phyloP scores from a whole-genome alignment of 2,797 vertebrate species.

The Pteropus rufus region DNA sequence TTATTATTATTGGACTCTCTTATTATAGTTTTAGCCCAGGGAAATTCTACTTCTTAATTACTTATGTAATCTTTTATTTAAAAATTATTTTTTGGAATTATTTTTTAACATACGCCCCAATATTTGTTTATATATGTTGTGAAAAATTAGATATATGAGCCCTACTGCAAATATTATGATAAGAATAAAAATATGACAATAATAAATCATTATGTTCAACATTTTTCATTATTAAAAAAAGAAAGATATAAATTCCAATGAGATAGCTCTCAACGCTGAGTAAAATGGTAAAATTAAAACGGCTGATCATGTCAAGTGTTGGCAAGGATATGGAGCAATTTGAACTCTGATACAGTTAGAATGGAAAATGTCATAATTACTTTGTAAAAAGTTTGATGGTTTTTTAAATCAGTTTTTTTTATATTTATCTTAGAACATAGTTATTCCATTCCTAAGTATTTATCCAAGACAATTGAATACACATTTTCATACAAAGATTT shows the following conservation, averaged over 20 bases:
- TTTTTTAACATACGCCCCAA: neutral
- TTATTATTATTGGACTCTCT: neutral
- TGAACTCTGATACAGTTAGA: neutral
- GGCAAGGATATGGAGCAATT: neutral
- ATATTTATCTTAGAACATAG: neutral
- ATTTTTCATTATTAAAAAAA: neutral
- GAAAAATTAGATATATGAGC: neutral
- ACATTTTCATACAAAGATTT: neutral
- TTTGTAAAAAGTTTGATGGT: neutral
- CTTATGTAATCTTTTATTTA: neutral
- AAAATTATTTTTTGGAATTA: neutral
- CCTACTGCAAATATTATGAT: neutral
- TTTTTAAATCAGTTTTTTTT: neutral
- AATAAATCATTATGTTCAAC: neutral
- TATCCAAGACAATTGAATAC: neutral
- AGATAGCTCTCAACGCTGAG: neutral
- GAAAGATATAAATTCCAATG: neutral
- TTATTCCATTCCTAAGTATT: neutral
- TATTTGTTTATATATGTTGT: neutral
- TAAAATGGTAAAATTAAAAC: neutral
- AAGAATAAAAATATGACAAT: constrained; percentile 19
- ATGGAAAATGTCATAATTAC: neutral
- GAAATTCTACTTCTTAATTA: neutral
- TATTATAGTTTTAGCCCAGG: neutral
- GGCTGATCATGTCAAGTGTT: neutral